phyloP scores from a whole-genome alignment of 2,113 vertebrate genomes.

The Hirundichthys speculiger region DNA sequence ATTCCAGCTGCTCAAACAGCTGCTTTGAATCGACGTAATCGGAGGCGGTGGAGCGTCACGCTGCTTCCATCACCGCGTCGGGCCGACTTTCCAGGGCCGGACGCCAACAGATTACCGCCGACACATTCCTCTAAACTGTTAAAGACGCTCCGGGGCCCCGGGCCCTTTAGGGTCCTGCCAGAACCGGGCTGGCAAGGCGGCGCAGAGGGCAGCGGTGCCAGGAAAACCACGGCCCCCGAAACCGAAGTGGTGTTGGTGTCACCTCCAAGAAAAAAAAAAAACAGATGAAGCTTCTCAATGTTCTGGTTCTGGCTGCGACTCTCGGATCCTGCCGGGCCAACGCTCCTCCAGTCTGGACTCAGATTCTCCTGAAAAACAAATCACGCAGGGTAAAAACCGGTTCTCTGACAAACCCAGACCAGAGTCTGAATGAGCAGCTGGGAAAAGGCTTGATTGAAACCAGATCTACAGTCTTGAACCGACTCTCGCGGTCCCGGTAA shows the following conservation, averaged over 20 bases:
- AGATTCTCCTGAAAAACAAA: conserved; percentile 36
- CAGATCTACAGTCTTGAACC: too few relatives aligned
- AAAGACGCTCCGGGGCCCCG: conserved; percentile 65
- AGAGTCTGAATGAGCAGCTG: too few relatives aligned
- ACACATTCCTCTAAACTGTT: conserved; percentile 82
- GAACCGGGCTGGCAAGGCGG: conserved; percentile 59
- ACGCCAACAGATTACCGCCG: conserved; percentile 79
- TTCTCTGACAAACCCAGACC: too few relatives aligned
- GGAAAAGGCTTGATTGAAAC: too few relatives aligned
- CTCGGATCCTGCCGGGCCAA: conserved; percentile 52
- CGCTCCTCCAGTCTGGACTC: conserved; percentile 52
- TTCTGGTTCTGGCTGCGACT: conserved; percentile 48
- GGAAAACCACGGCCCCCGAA: conserved; percentile 51
- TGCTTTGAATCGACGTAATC: conserved; percentile 83
- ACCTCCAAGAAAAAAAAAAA: conserved; percentile 46
- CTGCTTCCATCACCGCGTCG: conserved; percentile 73
- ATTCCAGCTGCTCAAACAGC: conserved; percentile 79
- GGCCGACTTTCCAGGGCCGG: conserved; percentile 76
- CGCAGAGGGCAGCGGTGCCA: conserved; percentile 39
- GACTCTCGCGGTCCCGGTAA: too few relatives aligned
- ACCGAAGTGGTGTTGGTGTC: conserved; percentile 26
- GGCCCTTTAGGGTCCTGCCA: conserved; percentile 58
- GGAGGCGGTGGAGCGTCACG: conserved; percentile 69
- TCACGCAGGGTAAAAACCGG: too few relatives aligned
- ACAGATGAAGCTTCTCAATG: too few relatives aligned